Conservation (phyloP, 1,140 invertebrate genomes). For the Cardiocondyla obscurior region DNA sequence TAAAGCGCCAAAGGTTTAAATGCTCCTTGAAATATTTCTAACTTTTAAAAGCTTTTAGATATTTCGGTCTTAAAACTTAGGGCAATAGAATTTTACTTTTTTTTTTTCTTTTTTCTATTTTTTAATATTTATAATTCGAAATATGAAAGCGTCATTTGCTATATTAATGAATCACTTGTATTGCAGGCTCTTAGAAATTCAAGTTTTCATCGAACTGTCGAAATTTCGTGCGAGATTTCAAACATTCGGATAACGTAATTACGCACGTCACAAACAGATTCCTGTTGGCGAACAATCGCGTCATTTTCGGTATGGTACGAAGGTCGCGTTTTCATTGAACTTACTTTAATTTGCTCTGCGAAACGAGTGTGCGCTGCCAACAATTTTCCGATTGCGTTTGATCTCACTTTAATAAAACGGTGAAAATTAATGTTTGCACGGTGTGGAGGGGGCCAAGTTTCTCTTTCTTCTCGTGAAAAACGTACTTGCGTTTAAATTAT, state of each 20-base stretch:
- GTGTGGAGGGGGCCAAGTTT: not conserved
- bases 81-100: not conserved
- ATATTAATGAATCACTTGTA: not conserved
- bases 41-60: not conserved
- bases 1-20: not conserved
- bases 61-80: not conserved
- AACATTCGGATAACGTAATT: constrained; percentile 27
- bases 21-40: not conserved
- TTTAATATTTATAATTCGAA: not conserved
- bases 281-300: constrained; percentile 21
- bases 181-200: constrained; percentile 1
- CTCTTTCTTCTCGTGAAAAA: not conserved
- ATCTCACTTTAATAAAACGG: constrained; percentile 43
- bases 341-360: constrained; percentile 45
- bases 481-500: not conserved
- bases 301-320: constrained; percentile 2
- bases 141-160: not conserved
- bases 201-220: not conserved
- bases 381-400: constrained; percentile 43
- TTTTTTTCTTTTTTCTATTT: not conserved
- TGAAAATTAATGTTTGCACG: constrained; percentile 34
- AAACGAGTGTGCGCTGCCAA: constrained; percentile 48
- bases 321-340: constrained; percentile 42
- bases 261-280: constrained; percentile 12
- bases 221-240: constrained; percentile 8